Percentiles rank a stretch among this genome's conserved stretches.
These are phyloP conservation scores for Lypha dubia DNA, from an alignment of 2,888 invertebrate genomes.

Conservation along the genomic window DNA sequence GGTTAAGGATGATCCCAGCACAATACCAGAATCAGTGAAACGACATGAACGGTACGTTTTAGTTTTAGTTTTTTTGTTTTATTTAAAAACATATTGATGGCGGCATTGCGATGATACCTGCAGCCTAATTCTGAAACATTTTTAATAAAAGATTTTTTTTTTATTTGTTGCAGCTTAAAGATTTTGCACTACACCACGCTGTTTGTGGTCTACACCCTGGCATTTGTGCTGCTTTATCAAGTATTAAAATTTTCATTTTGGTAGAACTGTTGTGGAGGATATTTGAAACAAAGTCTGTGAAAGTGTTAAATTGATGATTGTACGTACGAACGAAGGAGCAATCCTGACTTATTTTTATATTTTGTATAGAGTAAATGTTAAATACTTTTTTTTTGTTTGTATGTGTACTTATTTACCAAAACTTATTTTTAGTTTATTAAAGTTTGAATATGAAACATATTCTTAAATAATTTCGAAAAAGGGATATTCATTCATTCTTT, in stretches of 20 bases:
- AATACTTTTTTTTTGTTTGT: too few species aligned
- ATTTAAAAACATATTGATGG: conserved; percentile 40
- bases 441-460: conserved; percentile 1
- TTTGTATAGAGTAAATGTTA: conserved; percentile 53
- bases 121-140: conserved; percentile 10
- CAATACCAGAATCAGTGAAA: conserved; percentile 87
- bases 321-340: background rate
- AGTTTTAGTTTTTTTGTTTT: too few species aligned
- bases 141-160: background rate
- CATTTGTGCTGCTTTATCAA: conserved; percentile 77
- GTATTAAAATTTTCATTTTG: conserved; percentile 76
- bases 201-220: conserved; percentile 77
- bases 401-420: conserved; percentile 64
- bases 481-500: conserved; percentile 13
- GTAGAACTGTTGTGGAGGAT: conserved; percentile 59
- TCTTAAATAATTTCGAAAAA: background rate
- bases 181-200: conserved; percentile 78
- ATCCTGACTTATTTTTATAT: conserved; percentile 39
- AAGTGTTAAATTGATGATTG: conserved; percentile 31
- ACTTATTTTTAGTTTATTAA: conserved; percentile 60
- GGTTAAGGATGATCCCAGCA: conserved; percentile 90
- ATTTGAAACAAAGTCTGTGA: background rate
- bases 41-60: conserved; percentile 86
- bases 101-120: conserved; percentile 29
- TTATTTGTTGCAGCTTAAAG: conserved; percentile 76